Evolutionary conservation across 2,113 vertebrate species (phyloP), one percentile per base, ranked within the genome.

Genomic region (Cercopithecus mona): DNA sequence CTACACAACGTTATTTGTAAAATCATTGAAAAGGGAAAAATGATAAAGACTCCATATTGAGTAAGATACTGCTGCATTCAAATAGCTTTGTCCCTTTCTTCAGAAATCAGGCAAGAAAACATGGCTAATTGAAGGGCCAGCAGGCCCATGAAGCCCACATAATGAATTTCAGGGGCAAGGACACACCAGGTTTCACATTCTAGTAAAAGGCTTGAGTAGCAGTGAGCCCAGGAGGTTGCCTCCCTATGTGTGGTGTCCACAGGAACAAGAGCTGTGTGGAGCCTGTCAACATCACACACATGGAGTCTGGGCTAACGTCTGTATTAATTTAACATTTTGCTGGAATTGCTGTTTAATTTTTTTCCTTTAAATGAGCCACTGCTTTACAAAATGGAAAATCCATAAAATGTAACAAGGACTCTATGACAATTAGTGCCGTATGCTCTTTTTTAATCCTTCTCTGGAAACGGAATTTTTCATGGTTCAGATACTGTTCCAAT

Each of bases 401-500:
- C 78, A 79, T 96, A 92, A 98, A 98, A 97, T 6, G 16, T 96
- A 97, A 96, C 84, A 90, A 98, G 92, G 92, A 96, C 96, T 95
- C 96, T 97, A 68, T 64, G 97, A 96, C 94, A 97, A 96, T 98
- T 97, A 97, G 96, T 97, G 95, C 85, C 35, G 0, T 84, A 79
- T 89, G 92, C 22, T 68, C 83, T 96, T 92, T 93, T 86, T 57
- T 13, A 92, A 87, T 90, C 68, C 64, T 97, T 92, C 85, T 93
- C 66, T 92, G 83, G 88, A 98, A 98, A 90, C 66, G 81, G 95
- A 98, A 96, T 95, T 97, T 97, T 98, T 97, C 95, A 98, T 95
- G 95, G 97, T 97, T 97, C 95, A 98, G 98, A 96, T 97, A 85
- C 59, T 98, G 45, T 97, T 98, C 97, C 90, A 97, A 96, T 94